Base-by-base conservation (phyloP, 2,797 vertebrate species). In the Centroberyx gerrardi region DNA sequence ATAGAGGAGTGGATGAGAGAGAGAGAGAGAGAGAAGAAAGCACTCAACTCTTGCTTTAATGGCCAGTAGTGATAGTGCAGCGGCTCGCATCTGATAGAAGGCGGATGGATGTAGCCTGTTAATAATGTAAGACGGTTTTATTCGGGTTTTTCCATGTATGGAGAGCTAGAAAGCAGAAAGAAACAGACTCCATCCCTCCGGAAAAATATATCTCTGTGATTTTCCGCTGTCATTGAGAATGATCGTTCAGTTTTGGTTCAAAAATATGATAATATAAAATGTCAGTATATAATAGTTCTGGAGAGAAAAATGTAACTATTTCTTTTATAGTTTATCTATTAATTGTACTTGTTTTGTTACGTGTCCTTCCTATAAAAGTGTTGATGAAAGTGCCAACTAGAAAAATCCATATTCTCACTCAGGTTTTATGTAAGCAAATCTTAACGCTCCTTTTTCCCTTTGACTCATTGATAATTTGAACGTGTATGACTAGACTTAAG, bases 31-130 rank as follows among this genome's bases (percentile, higher is more conserved):
- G 84, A 84, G 67, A 88, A 85, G 78, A 83, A 70, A 85, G 86
- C 90, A 90, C 90, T 92, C 92, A 88, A 83, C 83, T 85, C 80
- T 80, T 36, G 14, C 88, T 87, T 84, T 91, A 88, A 93, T 88
- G 84, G 89, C 84, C 84, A 87, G 76, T 81, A 83, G 82, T 84
- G 81, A 84, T 90, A 84, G 87, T 82, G 84, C 67, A 74, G 85
- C 59, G 71, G 52, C 81, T 90, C 0, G 66, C 81, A 88, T 74
- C 76, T 76, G 82, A 80, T 72, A 87, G 78, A 84, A 78, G 74
- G 76, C 85, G 78, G 85, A 88, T 74, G 72, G 68, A 88, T 85
- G 83, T 76, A 65, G 80, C 74, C 70, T 63, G 54, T 94, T 81
- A 93, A 92, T 93, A 93, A 94, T 93, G 87, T 28, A 94, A 70